Evolutionary conservation across 2,888 invertebrate species (phyloP).

Genomic region (Brachynemurus nebulosus): DNA sequence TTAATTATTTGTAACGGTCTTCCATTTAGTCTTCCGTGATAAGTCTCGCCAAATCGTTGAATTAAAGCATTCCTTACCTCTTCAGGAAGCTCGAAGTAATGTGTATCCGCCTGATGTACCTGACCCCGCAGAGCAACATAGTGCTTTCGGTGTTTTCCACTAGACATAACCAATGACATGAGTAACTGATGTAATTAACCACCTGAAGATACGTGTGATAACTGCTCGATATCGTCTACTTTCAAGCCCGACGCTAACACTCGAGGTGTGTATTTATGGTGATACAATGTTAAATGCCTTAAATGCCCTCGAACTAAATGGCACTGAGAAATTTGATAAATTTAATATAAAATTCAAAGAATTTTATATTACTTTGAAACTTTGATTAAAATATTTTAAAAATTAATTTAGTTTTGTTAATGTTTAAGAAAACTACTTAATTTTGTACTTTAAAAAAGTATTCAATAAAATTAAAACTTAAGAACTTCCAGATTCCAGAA

Average conservation of each 20-base stretch:
- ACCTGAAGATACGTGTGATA: constrained; percentile 69
- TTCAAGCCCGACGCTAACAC: constrained; percentile 76
- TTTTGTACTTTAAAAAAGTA: too few species aligned
- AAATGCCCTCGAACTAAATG: constrained; percentile 79
- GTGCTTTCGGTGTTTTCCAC: constrained; percentile 44
- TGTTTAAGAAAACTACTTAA: too few species aligned
- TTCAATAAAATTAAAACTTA: too few species aligned
- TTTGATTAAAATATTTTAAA: too few species aligned
- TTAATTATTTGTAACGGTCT: constrained; percentile 58
- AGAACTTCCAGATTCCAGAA: too few species aligned
- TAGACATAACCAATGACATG: too few species aligned
- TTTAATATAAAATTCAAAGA: too few species aligned
- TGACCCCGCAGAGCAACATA: constrained; percentile 72
- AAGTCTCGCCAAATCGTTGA: constrained; percentile 55
- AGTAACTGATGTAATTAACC: too few species aligned
- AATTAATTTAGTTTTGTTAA: too few species aligned
- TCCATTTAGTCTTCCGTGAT: constrained; percentile 53
- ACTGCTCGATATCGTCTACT: constrained; percentile 69
- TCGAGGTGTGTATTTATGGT: constrained; percentile 76
- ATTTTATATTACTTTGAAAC: too few species aligned
- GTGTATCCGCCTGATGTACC: constrained; percentile 56
- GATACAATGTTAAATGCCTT: constrained; percentile 73
- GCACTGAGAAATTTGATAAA: too few species aligned
- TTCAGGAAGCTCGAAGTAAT: constrained; percentile 59
- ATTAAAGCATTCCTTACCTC: constrained; percentile 56